These are phyloP conservation scores for Cynaeus angustus DNA, from an alignment of 2,888 invertebrate species.

Conservation along the genomic window DNA sequence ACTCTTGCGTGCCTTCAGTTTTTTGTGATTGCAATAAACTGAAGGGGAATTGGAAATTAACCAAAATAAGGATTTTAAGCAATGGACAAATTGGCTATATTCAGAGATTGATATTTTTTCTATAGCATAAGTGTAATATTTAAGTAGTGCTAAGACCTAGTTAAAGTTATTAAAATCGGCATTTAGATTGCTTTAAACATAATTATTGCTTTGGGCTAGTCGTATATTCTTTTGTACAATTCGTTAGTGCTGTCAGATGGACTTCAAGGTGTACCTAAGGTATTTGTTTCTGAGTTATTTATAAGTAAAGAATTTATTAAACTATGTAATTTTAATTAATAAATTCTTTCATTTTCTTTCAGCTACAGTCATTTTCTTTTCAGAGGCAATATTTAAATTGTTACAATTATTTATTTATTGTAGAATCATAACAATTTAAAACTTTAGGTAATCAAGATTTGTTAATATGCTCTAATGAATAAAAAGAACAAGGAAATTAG, in stretches of 20 bases:
- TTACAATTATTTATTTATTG: conserved; percentile 49
- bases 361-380: conserved; percentile 13
- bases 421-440: conserved; percentile 45
- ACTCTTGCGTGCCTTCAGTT: neutral
- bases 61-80: conserved; percentile 16
- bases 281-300: conserved; percentile 26
- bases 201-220: conserved; percentile 58
- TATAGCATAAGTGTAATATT: conserved; percentile 43
- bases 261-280: conserved; percentile 38
- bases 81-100: conserved; percentile 42
- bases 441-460: conserved; percentile 48
- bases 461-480: conserved; percentile 46
- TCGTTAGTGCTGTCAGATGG: conserved; percentile 43
- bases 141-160: conserved; percentile 41
- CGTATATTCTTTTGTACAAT: conserved; percentile 57
- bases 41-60: neutral
- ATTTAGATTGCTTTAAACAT: conserved; percentile 56
- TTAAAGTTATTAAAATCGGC: conserved; percentile 45
- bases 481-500: conserved; percentile 24
- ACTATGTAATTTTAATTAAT: conserved; percentile 10
- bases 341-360: conserved; percentile 15
- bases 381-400: conserved; percentile 35
- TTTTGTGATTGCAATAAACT: neutral
- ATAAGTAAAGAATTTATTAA: conserved; percentile 20
- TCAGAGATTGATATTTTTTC: conserved; percentile 48